Evolutionary conservation across 2,797 vertebrate genomes (phyloP).

Genomic region (Nannoperca australis): DNA sequence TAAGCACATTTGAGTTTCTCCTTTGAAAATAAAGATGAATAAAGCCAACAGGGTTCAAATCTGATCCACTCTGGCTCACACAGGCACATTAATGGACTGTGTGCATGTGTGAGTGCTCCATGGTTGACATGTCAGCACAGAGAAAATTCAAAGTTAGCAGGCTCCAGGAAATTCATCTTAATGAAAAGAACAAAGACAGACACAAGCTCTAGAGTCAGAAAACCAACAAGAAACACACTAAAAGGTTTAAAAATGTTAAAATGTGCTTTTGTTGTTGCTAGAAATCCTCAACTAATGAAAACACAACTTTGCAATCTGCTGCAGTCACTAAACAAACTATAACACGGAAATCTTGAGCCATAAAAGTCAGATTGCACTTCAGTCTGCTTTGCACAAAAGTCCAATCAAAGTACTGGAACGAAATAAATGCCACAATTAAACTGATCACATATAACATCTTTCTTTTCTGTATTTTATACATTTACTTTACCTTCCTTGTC

Average conservation of each 20-base stretch:
- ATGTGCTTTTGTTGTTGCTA: background rate
- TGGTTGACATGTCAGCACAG: slow-evolving; percentile 19
- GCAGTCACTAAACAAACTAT: background rate
- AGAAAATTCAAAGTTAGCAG: slow-evolving; percentile 15
- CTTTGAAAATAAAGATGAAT: slow-evolving; percentile 12
- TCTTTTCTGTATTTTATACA: slow-evolving; percentile 8
- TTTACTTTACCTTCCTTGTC: slow-evolving; percentile 87
- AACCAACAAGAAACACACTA: background rate
- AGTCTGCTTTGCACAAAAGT: background rate
- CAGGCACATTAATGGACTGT: background rate
- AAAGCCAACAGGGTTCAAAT: background rate
- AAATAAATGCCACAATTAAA: background rate
- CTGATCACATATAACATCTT: background rate
- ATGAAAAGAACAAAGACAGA: slow-evolving; percentile 20
- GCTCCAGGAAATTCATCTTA: slow-evolving; percentile 15
- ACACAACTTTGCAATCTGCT: background rate
- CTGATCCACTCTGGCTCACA: background rate
- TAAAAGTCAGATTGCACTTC: background rate
- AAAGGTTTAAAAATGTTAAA: background rate
- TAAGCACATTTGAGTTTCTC: background rate
- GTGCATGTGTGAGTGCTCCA: background rate
- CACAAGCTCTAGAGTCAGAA: background rate
- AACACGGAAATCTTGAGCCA: background rate
- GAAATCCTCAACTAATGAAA: background rate
- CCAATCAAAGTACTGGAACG: background rate